phyloP scores from a whole-genome alignment of 1,140 invertebrate genomes.

The Brachionus sp. region DNA sequence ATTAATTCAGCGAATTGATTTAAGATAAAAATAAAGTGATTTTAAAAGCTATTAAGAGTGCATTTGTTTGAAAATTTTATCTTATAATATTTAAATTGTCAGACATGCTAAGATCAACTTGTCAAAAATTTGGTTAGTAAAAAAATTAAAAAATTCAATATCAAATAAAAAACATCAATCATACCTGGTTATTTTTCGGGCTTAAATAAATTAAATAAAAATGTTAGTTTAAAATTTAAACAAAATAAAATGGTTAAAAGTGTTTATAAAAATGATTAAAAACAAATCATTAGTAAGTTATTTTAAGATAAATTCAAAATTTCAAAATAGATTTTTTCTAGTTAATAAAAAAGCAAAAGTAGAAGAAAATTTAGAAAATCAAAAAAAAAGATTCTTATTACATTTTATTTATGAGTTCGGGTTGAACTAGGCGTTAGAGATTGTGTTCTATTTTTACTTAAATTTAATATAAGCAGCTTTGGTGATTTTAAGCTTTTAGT shows the following conservation, averaged over 20 bases:
- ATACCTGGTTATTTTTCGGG: background rate
- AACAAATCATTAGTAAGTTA: background rate
- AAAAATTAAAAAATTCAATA: background rate
- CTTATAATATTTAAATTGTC: background rate
- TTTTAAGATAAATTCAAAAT: background rate
- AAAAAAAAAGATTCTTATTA: slow-evolving; percentile 1
- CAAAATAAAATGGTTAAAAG: background rate
- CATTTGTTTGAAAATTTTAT: background rate
- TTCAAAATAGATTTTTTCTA: background rate
- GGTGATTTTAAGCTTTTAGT: slow-evolving; percentile 33
- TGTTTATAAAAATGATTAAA: background rate
- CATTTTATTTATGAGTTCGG: background rate
- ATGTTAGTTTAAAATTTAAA: background rate
- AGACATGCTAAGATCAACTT: background rate
- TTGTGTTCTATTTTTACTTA: slow-evolving; percentile 34
- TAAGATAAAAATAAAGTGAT: background rate
- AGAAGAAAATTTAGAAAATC: background rate
- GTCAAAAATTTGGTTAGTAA: background rate
- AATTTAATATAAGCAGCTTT: slow-evolving; percentile 5
- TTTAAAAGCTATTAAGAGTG: background rate
- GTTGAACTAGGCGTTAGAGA: background rate
- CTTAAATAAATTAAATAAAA: background rate
- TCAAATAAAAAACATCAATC: background rate
- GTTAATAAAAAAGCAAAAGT: background rate
- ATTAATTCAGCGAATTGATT: background rate